Conservation (phyloP, 2,888 invertebrate genomes). For the Cyaniris semiargus region DNA sequence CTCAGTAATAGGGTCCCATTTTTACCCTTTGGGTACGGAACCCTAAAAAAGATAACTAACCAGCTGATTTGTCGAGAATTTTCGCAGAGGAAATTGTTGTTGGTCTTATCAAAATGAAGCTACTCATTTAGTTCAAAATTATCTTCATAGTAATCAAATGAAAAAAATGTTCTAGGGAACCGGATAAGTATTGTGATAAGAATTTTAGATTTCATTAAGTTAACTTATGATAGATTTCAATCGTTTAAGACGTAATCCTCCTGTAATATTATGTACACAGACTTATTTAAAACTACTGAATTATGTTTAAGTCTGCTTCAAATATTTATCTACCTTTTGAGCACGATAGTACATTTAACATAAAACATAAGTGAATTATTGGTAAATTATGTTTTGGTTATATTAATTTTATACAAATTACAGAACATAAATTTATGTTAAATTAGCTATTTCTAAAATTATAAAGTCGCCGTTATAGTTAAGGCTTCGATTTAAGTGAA, state of each 20-base stretch:
- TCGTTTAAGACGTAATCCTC: background rate
- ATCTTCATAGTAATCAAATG: too few species aligned
- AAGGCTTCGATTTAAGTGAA: too few species aligned
- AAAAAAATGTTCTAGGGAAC: too few species aligned
- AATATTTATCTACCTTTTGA: background rate
- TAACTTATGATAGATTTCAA: background rate
- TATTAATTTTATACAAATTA: background rate
- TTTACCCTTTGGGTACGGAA: too few species aligned
- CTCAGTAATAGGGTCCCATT: too few species aligned
- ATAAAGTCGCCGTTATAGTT: background rate
- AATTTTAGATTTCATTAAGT: background rate
- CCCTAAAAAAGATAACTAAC: too few species aligned
- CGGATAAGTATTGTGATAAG: slow-evolving; percentile 9
- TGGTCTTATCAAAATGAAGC: too few species aligned
- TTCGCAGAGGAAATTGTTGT: too few species aligned
- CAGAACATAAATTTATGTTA: background rate
- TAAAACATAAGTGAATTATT: background rate
- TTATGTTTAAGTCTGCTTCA: background rate
- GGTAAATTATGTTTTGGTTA: background rate
- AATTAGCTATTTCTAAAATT: background rate
- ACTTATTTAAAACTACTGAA: background rate
- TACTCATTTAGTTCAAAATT: too few species aligned
- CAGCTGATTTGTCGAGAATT: too few species aligned
- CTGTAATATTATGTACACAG: background rate
- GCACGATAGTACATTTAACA: background rate